phyloP scores from a whole-genome alignment of 1,140 invertebrate species.

The roundworm (Caenorhabditis elegans) region WBcel235 BX284604.4:3734001-3734500 shows the following conservation, averaged over 20 bases:
- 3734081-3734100: slow-evolving; percentile 17
- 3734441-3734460: too few relatives aligned
- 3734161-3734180: slow-evolving; percentile 29
- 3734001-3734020: background rate
- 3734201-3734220: background rate
- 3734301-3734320: too few relatives aligned
- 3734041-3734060: background rate
- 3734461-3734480: too few relatives aligned
- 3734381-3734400: too few relatives aligned
- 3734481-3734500: too few relatives aligned
- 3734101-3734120: slow-evolving; percentile 21
- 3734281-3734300: background rate
- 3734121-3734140: slow-evolving; percentile 28
- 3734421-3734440: too few relatives aligned
- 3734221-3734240: background rate
- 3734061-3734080: background rate
- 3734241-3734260: too few relatives aligned
- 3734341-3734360: too few relatives aligned
- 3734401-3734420: too few relatives aligned
- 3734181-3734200: background rate
- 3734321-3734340: too few relatives aligned
- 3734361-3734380: too few relatives aligned
- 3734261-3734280: too few relatives aligned
- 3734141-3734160: slow-evolving; percentile 31
- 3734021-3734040: background rate